These are phyloP conservation scores for Ctenochaetus hawaiiensis DNA, from an alignment of 2,797 vertebrate species.

Conservation along the genomic window DNA sequence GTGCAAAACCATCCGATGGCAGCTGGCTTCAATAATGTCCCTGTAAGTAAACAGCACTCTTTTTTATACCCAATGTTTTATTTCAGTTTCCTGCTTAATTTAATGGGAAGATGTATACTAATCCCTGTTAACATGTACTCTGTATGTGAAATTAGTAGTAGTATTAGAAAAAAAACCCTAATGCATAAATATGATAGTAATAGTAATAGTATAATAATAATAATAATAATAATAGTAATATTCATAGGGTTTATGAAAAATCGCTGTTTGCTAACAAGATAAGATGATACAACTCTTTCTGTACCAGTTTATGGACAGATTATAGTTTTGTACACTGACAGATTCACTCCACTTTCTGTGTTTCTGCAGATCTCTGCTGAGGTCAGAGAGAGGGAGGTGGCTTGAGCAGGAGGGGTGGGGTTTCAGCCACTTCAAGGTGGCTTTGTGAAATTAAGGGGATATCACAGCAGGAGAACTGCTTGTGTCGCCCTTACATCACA, in stretches of 20 bases:
- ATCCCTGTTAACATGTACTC: not conserved
- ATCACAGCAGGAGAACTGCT: conserved; percentile 83
- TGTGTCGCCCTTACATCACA: conserved; percentile 66
- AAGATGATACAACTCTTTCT: not conserved
- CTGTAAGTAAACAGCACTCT: conserved; percentile 55
- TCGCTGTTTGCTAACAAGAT: not conserved
- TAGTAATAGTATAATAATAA: too few relatives aligned
- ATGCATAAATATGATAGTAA: too few relatives aligned
- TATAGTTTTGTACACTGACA: not conserved
- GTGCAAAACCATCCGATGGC: conserved; percentile 56
- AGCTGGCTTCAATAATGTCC: conserved; percentile 64
- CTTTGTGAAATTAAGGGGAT: conserved; percentile 55
- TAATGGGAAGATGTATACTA: not conserved
- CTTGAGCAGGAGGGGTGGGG: conserved; percentile 21
- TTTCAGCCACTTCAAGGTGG: conserved; percentile 51
- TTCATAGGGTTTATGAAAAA: not conserved
- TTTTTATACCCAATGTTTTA: not conserved
- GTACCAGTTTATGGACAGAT: not conserved
- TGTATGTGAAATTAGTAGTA: too few relatives aligned
- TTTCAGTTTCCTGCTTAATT: not conserved
- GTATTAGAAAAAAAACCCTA: not conserved
- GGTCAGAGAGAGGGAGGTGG: conserved; percentile 46
- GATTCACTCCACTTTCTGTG: conserved; percentile 1
- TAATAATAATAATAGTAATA: not conserved
- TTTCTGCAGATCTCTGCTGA: conserved; percentile 56